Evolutionary conservation across 1,140 invertebrate genomes (phyloP), one percentile per base, ranked within the genome.

Genomic region (Mylabris phalerata): DNA sequence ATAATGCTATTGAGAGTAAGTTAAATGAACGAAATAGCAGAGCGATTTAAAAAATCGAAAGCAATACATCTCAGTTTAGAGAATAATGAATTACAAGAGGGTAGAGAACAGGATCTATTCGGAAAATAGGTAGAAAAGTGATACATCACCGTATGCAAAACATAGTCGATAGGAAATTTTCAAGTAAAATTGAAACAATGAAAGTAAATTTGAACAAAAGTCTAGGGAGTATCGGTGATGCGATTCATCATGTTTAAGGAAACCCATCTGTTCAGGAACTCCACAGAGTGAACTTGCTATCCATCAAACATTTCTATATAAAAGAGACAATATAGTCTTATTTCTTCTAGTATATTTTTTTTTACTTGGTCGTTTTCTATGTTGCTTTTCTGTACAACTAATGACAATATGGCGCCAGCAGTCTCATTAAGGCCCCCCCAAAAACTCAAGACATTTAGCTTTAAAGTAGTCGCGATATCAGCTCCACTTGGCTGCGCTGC

Each of bases 381-480:
- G 55, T 50, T 49, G 48, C 48, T 50, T 32, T 50, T 45, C 56
- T 50, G 56, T 50, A 57, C 56, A 49, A 48, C 56, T 57, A 57
- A 57, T 57, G 56, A 57, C 56, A 57, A 57, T 46, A 57, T 57
- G 56, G 56, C 56, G 56, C 56, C 56, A 57, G 56, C 44, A 44
- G 48, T 57, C 56, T 57, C 56, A 57, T 57, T 57, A 57, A 50
- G 48, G 40, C 39, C 41, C 11, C 10, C 41, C 48, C 48, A 57
- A 57, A 50, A 57, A 57, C 56, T 57, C 56, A 57, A 57, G 56
- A 57, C 56, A 57, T 57, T 57, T 57, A 57, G 56, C 56, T 57
- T 57, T 50, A 57, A 57, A 57, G 56, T 40, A 50, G 42, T 50
- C 48, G 48, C 56, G 56, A 57, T 57, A 57, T 49, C 47, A 57